Evolutionary conservation across 2,888 invertebrate genomes (phyloP).

Genomic region (Euproctis similis): DNA sequence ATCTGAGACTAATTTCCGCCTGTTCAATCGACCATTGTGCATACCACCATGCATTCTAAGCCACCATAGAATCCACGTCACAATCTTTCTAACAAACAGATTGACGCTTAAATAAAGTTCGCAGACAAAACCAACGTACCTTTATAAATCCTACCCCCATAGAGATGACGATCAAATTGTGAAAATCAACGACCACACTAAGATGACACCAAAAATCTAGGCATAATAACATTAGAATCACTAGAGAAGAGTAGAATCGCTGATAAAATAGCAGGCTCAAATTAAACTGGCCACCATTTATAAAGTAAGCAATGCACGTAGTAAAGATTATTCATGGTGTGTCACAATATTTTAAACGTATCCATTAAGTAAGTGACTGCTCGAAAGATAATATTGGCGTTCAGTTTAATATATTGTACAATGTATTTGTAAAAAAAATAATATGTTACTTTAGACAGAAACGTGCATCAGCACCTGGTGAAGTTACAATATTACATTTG

Average conservation of each 20-base stretch:
- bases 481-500: slow-evolving; percentile 14
- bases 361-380: slow-evolving; percentile 55
- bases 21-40: slow-evolving; percentile 41
- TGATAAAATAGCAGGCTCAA: slow-evolving; percentile 14
- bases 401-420: slow-evolving; percentile 53
- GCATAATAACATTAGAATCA: slow-evolving; percentile 7
- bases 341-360: slow-evolving; percentile 67
- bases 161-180: slow-evolving; percentile 62
- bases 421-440: slow-evolving; percentile 45
- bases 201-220: slow-evolving; percentile 28
- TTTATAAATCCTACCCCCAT: slow-evolving; percentile 58
- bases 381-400: slow-evolving; percentile 54
- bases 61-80: slow-evolving; percentile 40
- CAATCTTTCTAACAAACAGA: slow-evolving; percentile 39
- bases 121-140: slow-evolving; percentile 43
- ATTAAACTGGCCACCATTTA: slow-evolving; percentile 17
- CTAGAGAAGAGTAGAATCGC: slow-evolving; percentile 3
- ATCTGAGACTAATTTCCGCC: slow-evolving; percentile 17
- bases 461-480: slow-evolving; percentile 18
- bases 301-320: slow-evolving; percentile 36
- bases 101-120: slow-evolving; percentile 51
- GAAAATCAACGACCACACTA: slow-evolving; percentile 47
- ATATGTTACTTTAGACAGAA: slow-evolving; percentile 24
- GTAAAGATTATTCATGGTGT: slow-evolving; percentile 53
- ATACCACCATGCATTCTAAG: too few species aligned